These are phyloP conservation scores for Chloropsis hardwickii DNA, from an alignment of 2,113 vertebrate genomes.

Conservation along the genomic window DNA sequence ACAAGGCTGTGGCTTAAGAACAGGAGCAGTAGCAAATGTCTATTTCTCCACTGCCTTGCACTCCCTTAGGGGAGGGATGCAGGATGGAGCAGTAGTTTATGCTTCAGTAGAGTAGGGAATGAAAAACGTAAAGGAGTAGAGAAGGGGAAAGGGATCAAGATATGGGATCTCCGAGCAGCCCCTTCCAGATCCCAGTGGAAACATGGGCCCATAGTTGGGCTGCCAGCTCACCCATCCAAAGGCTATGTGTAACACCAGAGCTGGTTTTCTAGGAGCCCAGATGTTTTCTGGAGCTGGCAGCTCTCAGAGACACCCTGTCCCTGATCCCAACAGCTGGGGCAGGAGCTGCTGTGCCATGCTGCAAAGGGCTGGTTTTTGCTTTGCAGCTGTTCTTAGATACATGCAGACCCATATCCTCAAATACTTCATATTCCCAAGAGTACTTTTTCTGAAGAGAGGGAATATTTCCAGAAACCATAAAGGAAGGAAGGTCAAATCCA, in stretches of 20 bases:
- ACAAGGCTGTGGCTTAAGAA: neutral
- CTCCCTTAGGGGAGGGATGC: neutral
- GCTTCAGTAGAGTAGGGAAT: neutral
- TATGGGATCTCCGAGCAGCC: neutral
- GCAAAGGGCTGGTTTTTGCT: neutral
- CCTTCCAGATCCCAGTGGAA: neutral
- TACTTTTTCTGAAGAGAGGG: neutral
- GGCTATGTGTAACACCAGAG: neutral
- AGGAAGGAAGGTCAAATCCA: neutral
- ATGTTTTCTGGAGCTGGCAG: neutral
- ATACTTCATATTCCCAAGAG: neutral
- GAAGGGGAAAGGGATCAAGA: neutral
- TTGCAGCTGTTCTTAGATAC: neutral
- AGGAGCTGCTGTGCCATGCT: fast-evolving
- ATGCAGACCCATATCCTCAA: fast-evolving
- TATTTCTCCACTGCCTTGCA: neutral
- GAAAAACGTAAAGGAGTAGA: neutral
- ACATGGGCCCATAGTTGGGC: fast-evolving
- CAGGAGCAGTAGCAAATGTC: fast-evolving
- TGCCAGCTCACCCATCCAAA: neutral
- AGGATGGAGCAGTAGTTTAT: neutral
- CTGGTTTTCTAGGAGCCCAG: neutral
- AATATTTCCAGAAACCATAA: neutral
- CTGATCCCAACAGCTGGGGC: neutral
- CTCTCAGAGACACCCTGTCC: fast-evolving